phyloP scores from a whole-genome alignment of 2,888 invertebrate genomes.

The Volucella zonaria region DNA sequence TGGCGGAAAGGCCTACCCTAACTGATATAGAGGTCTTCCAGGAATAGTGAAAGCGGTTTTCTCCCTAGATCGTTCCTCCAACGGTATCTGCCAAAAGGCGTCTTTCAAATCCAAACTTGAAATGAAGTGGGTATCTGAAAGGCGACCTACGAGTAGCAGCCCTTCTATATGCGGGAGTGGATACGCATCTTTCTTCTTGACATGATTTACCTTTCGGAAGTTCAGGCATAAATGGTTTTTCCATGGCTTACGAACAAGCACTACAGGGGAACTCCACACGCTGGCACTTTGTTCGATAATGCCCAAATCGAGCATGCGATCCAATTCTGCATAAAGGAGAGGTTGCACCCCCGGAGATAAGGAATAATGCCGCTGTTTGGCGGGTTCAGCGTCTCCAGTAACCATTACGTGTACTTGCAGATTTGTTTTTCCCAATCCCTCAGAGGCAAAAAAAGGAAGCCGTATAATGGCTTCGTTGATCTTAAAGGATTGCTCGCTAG shows the following conservation, averaged over 20 bases:
- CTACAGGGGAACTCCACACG: constrained; percentile 77
- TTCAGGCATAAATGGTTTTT: constrained; percentile 76
- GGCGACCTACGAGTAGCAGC: constrained; percentile 50
- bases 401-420: constrained; percentile 65
- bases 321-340: neutral
- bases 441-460: constrained; percentile 62
- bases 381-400: neutral
- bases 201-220: constrained; percentile 76
- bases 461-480: neutral
- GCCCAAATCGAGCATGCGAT: too few species aligned
- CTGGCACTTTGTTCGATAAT: constrained; percentile 62
- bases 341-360: constrained; percentile 67
- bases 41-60: too few species aligned
- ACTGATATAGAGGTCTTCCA: too few species aligned
- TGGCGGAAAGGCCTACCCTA: too few species aligned
- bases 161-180: constrained; percentile 56
- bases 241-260: constrained; percentile 75
- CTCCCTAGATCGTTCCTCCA: too few species aligned
- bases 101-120: constrained; percentile 51
- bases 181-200: constrained; percentile 57
- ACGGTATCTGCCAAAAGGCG: constrained; percentile 40
- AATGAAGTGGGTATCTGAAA: constrained; percentile 46
- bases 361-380: constrained; percentile 25
- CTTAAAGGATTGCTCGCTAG: too few species aligned
- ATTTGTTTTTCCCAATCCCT: constrained; percentile 60